Percentiles rank a stretch among this genome's conserved stretches.
Conservation (phyloP, 2,888 invertebrate genomes). For the Epinotia brunnichana region DNA sequence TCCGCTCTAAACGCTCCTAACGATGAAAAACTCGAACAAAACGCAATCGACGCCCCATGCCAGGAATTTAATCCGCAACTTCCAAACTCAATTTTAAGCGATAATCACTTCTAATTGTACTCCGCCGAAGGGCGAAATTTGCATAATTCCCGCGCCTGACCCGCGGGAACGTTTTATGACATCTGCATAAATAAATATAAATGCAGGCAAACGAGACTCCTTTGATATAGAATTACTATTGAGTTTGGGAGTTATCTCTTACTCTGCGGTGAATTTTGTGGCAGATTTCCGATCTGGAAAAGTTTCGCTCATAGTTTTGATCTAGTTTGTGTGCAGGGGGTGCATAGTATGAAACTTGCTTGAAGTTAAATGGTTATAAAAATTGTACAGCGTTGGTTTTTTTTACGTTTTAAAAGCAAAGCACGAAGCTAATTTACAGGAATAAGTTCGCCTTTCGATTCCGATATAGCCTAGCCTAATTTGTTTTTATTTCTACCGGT, state of each 20-base stretch:
- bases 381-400: not conserved
- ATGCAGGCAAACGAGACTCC: slow-evolving; percentile 53
- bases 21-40: slow-evolving; percentile 39
- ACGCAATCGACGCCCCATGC: slow-evolving; percentile 37
- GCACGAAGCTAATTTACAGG: too few relatives aligned
- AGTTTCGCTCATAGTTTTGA: slow-evolving; percentile 29
- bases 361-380: slow-evolving; percentile 3
- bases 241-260: slow-evolving; percentile 54
- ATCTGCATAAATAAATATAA: slow-evolving; percentile 77
- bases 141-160: slow-evolving; percentile 72
- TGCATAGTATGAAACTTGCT: not conserved
- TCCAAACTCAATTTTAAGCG: slow-evolving; percentile 64
- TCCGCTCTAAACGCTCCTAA: slow-evolving; percentile 21
- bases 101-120: slow-evolving; percentile 79
- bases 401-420: not conserved
- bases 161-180: slow-evolving; percentile 68
- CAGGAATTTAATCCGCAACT: slow-evolving; percentile 61
- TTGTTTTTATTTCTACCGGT: too few relatives aligned
- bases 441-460: too few relatives aligned
- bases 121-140: slow-evolving; percentile 72
- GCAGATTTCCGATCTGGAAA: slow-evolving; percentile 44
- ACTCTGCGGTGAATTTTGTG: slow-evolving; percentile 47
- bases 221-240: slow-evolving; percentile 67
- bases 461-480: too few relatives aligned
- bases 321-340: slow-evolving; percentile 15